phyloP scores from a whole-genome alignment of 2,888 invertebrate species.

The Nemoura dubitans region DNA sequence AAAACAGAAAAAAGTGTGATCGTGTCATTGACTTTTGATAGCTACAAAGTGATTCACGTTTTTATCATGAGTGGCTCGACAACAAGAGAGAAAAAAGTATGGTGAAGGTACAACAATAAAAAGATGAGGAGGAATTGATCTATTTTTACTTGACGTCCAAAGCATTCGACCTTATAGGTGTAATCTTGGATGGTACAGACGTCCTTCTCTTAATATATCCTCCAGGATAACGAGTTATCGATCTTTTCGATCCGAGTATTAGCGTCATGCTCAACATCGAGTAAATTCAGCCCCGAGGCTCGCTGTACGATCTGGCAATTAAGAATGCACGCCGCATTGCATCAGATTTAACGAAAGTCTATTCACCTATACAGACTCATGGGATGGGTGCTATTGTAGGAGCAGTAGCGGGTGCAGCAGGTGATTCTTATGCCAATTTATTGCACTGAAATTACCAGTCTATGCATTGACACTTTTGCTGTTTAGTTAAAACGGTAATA shows the following conservation, averaged over 20 bases:
- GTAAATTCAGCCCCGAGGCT: not conserved
- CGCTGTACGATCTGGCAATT: not conserved
- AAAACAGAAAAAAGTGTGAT: not conserved
- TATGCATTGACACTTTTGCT: too few relatives aligned
- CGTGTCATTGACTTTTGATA: slow-evolving; percentile 17
- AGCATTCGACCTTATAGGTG: not conserved
- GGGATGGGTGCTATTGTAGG: too few relatives aligned
- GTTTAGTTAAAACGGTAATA: too few relatives aligned
- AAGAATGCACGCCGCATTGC: not conserved
- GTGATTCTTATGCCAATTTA: too few relatives aligned
- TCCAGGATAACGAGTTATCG: not conserved
- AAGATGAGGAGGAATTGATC: not conserved
- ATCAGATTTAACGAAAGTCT: not conserved
- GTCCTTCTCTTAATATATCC: not conserved
- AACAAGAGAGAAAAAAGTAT: not conserved
- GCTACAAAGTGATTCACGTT: slow-evolving; percentile 24
- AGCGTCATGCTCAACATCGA: not conserved
- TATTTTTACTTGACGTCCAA: not conserved
- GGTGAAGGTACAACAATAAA: not conserved
- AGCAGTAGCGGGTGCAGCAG: too few relatives aligned
- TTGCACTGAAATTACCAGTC: too few relatives aligned
- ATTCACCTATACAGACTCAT: not conserved
- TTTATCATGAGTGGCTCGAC: not conserved
- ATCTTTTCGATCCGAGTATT: not conserved
- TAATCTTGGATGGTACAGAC: not conserved